A percentile compares a stretch with the other conserved stretches of the same genome.
These are phyloP conservation scores for Papilio polyxenes DNA, from an alignment of 1,140 invertebrate genomes.

Conservation along the genomic window DNA sequence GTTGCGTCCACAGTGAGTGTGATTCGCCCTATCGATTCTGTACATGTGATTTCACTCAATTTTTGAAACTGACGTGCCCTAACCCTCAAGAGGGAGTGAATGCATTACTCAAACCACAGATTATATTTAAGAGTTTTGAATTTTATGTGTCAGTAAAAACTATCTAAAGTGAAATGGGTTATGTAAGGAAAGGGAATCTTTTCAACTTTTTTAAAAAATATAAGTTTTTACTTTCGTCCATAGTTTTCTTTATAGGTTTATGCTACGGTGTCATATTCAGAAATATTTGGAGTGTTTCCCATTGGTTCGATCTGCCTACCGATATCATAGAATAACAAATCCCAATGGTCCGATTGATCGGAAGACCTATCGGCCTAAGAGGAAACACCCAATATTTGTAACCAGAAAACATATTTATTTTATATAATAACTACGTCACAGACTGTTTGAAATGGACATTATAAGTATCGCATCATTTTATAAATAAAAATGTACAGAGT, in stretches of 20 bases:
- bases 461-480: not conserved
- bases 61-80: slow-evolving; percentile 78
- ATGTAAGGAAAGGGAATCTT: not conserved
- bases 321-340: too few relatives aligned
- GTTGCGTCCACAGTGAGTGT: slow-evolving; percentile 48
- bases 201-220: not conserved
- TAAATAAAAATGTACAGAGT: slow-evolving; percentile 30
- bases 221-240: not conserved
- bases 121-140: slow-evolving; percentile 45
- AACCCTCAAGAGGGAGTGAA: slow-evolving; percentile 57
- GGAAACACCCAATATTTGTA: too few relatives aligned
- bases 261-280: not conserved
- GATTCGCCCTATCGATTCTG: slow-evolving; percentile 71
- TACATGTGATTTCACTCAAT: slow-evolving; percentile 80
- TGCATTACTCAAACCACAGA: slow-evolving; percentile 67
- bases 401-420: too few relatives aligned
- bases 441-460: too few relatives aligned
- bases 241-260: not conserved
- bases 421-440: too few relatives aligned
- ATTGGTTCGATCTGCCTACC: too few relatives aligned
- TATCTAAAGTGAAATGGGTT: not conserved
- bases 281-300: too few relatives aligned
- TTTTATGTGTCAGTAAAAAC: slow-evolving; percentile 23
- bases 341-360: too few relatives aligned
- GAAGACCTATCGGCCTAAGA: too few relatives aligned